A percentile compares a stretch with the other conserved stretches of the same genome.
Evolutionary conservation across 1,140 invertebrate genomes (phyloP).

Genomic region (Yoshiicerus persimilis): DNA sequence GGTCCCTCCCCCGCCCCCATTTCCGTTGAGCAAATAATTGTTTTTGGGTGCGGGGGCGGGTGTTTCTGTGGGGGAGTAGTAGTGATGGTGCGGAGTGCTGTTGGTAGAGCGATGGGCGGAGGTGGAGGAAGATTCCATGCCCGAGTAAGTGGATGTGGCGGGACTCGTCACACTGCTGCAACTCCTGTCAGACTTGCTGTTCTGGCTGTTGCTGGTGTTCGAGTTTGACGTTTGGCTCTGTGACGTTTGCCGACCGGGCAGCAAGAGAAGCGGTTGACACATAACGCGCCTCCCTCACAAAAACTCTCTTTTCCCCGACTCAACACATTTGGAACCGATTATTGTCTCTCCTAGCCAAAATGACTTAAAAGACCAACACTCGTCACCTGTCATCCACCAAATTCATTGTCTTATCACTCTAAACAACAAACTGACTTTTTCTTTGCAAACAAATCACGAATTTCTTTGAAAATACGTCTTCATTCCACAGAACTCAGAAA

Average conservation of each 20-base stretch:
- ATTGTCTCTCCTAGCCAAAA: not conserved
- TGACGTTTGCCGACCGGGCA: not conserved
- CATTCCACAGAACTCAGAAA: too few relatives aligned
- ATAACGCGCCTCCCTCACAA: not conserved
- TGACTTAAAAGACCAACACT: not conserved
- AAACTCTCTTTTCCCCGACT: not conserved
- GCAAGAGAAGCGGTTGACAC: not conserved
- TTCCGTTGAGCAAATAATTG: not conserved
- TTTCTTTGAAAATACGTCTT: too few relatives aligned
- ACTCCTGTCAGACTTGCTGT: not conserved
- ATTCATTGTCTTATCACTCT: not conserved
- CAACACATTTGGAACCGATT: too few relatives aligned
- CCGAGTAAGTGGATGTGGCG: not conserved
- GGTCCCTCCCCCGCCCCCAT: not conserved
- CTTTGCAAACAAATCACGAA: too few relatives aligned
- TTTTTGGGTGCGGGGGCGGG: not conserved
- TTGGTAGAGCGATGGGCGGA: not conserved
- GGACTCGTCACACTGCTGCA: not conserved
- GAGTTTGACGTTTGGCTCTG: not conserved
- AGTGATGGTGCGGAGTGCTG: slow-evolving; percentile 3
- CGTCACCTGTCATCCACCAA: not conserved
- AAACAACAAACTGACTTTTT: too few relatives aligned
- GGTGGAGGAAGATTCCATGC: not conserved
- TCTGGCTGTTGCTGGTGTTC: not conserved
- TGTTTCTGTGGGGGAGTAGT: not conserved